Evolutionary conservation across 2,888 invertebrate species (phyloP).

Genomic region (Drosophila falleni): DNA sequence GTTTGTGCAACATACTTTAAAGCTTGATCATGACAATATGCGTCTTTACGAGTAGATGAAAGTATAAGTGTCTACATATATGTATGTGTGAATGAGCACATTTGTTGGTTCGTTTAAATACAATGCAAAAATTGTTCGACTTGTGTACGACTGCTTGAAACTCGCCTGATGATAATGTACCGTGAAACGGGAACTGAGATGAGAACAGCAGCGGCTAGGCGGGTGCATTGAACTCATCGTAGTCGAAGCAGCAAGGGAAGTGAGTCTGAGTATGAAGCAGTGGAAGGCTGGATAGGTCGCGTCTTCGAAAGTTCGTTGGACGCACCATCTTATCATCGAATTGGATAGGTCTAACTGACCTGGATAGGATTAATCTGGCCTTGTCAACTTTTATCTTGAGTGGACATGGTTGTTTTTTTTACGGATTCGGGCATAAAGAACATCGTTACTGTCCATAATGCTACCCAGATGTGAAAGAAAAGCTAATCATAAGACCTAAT

Average conservation of each 20-base stretch:
- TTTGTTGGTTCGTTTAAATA: constrained; percentile 29
- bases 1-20: constrained; percentile 16
- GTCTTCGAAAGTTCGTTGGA: not conserved
- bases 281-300: not conserved
- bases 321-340: not conserved
- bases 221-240: constrained; percentile 40
- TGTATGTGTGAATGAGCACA: not conserved
- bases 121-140: constrained; percentile 51
- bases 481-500: no score
- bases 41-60: not conserved
- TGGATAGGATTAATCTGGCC: no score
- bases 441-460: no score
- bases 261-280: not conserved
- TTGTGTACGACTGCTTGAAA: constrained; percentile 12
- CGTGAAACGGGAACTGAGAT: constrained; percentile 25
- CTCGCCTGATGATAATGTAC: constrained; percentile 30
- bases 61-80: not conserved
- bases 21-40: not conserved
- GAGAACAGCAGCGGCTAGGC: constrained; percentile 22
- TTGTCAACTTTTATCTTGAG: no score
- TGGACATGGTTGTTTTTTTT: no score
- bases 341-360: not conserved
- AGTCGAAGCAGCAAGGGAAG: constrained; percentile 19
- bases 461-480: no score
- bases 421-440: no score